Conservation (phyloP, 2,113 vertebrate genomes). For the Tauraco erythrolophus region DNA sequence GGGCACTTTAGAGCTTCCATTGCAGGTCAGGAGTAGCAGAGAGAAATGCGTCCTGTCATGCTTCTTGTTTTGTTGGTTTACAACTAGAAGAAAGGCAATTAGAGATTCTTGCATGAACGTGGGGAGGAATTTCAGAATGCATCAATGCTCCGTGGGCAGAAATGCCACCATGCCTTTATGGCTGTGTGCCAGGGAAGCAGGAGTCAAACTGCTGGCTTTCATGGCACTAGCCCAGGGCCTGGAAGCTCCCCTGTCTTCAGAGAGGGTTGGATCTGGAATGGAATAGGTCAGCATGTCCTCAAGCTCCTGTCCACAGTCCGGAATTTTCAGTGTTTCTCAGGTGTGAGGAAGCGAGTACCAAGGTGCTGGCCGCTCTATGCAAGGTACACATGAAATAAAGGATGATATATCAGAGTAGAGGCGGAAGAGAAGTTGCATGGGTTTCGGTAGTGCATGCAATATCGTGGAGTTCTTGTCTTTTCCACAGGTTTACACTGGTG, state of each 20-base stretch:
- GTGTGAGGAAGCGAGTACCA: not conserved
- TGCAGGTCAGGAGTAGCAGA: not conserved
- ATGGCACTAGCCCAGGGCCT: rapidly evolving
- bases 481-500: not conserved
- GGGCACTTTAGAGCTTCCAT: not conserved
- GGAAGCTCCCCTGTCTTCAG: not conserved
- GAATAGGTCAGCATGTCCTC: not conserved
- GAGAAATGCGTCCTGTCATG: not conserved
- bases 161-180: not conserved
- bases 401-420: not conserved
- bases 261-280: not conserved
- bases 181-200: not conserved
- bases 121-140: not conserved
- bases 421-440: not conserved
- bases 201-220: not conserved
- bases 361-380: not conserved
- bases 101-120: not conserved
- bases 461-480: not conserved
- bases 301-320: not conserved
- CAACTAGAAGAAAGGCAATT: not conserved
- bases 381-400: not conserved
- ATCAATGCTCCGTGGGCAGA: not conserved
- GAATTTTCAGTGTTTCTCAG: not conserved
- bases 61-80: not conserved
- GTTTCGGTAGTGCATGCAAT: not conserved